Conservation (phyloP, 2,113 vertebrate genomes). For the Arenaria interpres region DNA sequence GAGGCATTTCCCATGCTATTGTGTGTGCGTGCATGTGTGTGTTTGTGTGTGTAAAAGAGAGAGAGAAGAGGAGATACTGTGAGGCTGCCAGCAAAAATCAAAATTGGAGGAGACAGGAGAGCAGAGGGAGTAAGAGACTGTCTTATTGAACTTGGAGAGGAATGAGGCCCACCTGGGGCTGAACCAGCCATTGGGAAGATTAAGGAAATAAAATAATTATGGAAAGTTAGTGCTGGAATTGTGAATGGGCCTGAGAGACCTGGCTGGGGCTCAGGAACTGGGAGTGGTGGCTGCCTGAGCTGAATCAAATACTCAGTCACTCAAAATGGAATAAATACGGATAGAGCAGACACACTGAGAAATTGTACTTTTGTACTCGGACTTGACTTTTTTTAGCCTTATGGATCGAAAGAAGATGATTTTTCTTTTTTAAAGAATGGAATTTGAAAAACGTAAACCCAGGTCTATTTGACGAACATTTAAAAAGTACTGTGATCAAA, state of each 20-base stretch:
- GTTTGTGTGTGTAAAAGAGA: neutral
- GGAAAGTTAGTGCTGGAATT: conserved; percentile 73
- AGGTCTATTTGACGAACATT: neutral
- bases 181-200: conserved; percentile 73
- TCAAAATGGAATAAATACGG: conserved; percentile 57
- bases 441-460: neutral
- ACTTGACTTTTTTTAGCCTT: conserved; percentile 20
- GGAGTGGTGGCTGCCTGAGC: conserved; percentile 65
- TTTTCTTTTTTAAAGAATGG: neutral
- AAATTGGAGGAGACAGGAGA: conserved; percentile 66
- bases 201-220: conserved; percentile 79
- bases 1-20: neutral
- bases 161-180: conserved; percentile 64
- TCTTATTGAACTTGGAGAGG: conserved; percentile 71
- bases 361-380: conserved; percentile 15
- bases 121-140: conserved; percentile 62
- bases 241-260: conserved; percentile 70
- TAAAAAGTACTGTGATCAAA: neutral
- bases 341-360: neutral
- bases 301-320: conserved; percentile 62
- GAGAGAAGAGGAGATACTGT: conserved; percentile 16
- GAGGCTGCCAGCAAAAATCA: conserved; percentile 58
- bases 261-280: conserved; percentile 65
- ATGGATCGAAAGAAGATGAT: neutral
- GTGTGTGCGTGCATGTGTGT: neutral